Base-by-base conservation (phyloP, 2,888 invertebrate genomes). In the Apamea epomidion region DNA sequence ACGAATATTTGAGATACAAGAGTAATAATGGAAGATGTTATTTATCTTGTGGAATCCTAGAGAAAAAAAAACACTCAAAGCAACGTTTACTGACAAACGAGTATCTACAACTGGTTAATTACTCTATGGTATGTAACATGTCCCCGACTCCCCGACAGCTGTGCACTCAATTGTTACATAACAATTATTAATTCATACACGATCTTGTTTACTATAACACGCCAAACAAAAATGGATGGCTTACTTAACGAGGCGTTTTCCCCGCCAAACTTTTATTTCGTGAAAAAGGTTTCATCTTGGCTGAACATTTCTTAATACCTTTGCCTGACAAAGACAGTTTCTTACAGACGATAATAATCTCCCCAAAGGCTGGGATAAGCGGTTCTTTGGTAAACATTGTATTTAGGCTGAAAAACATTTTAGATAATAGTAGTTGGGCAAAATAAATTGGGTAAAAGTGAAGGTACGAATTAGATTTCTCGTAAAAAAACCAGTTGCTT, bases 151-250 rank as follows among this genome's bases (percentile, higher is more conserved):
- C 58, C 58, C 25, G n/a, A 58, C 89, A 85, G 82, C 80, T 88
- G 85, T 69, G 81, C 83, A 45, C 77, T 75, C 64, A 81, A 77
- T 83, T 75, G 37, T 87, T 90, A 84, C 76, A 68, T 78, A 89
- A 83, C 42, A 78, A 54, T 62, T 21, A 71, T 73, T 72, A 67
- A 75, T 76, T 70, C 58, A 42, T 29, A 78, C 37, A 68, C 69
- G 62, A 69, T 88, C 78, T 76, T 77, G 48, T 82, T 83, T 75
- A 78, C 68, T 51, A 62, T 29, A 80, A 65, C 48, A 80, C 48
- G 18, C 25, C n/a, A 67, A 54, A 74, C 67, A 71, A 82, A 72
- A 73, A 67, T 58, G 16, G 16, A 70, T 16, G 64, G 5, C 48
- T 42, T 7, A 42, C 37, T 5, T 68, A 78, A 62, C n/a, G 14